Evolutionary conservation across 1,140 invertebrate genomes (phyloP).

Genomic region (Ostrea edulis): DNA sequence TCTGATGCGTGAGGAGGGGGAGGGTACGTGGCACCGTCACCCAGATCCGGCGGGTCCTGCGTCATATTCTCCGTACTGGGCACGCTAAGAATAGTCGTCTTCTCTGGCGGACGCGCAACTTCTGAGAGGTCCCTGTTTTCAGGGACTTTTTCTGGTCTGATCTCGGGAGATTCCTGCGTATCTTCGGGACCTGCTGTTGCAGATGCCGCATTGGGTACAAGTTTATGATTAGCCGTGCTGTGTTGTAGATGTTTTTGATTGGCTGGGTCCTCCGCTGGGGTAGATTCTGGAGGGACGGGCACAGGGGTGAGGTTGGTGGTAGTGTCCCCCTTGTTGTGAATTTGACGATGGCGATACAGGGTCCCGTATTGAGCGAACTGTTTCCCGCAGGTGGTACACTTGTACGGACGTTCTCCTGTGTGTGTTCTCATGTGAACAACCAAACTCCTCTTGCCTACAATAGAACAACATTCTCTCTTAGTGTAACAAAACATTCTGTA

Average conservation of each 20-base stretch:
- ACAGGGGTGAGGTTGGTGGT: neutral
- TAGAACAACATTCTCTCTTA: neutral
- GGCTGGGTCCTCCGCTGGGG: neutral
- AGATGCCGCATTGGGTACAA: neutral
- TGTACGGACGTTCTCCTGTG: slow-evolving; percentile 51
- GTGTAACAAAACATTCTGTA: no score
- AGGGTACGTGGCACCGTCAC: neutral
- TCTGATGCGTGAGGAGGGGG: neutral
- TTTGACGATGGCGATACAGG: slow-evolving; percentile 42
- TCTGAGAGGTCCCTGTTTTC: neutral
- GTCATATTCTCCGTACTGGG: neutral
- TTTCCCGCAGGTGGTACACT: slow-evolving; percentile 53
- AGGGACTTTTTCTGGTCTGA: neutral
- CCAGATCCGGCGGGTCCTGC: neutral
- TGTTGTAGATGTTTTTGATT: slow-evolving; percentile 14
- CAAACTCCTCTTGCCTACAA: slow-evolving; percentile 43
- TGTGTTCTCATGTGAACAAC: slow-evolving; percentile 44
- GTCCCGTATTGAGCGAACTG: slow-evolving; percentile 48
- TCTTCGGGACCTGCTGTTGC: neutral
- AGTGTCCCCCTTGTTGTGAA: slow-evolving; percentile 9
- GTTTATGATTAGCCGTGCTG: slow-evolving; percentile 3
- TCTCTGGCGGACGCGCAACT: neutral
- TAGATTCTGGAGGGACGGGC: neutral
- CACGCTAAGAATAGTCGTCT: neutral
- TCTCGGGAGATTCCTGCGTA: neutral